Base-by-base conservation (phyloP, 2,113 vertebrate species). In the Mionectes macconnelli region DNA sequence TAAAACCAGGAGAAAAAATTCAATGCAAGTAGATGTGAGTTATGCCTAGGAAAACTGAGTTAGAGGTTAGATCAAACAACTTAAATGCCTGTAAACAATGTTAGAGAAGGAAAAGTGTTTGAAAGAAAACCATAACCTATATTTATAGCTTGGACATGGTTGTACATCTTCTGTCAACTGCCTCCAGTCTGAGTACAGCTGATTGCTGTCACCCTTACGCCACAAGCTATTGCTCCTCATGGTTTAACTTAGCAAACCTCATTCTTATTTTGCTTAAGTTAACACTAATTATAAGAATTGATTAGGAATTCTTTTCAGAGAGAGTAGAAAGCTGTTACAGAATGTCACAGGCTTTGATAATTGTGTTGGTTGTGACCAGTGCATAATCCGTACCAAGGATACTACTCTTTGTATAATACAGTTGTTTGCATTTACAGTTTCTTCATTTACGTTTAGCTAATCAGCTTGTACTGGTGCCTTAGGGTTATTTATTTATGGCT, bases 271-370 rank as follows among this genome's bases (percentile, higher is more conserved):
- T 78, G 24, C 28, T 93, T 63, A 75, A 75, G 47, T 1, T 42
- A 64, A 3, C 9, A 40, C 57, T 63, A 45, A 12, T 75, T 70
- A 44, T 55, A 25, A 37, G 66, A 78, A 37, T 5, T 75, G 55
- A 53, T 77, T 40, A 67, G 11, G 11, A 39, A 45, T 67, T 93
- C 22, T 27, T 68, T 72, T 78, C 0, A 2, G 39, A 69, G 13
- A 28, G 15, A 30, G 30, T 22, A 35, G 16, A 72, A 78, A 68
- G 8, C 14, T 64, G n/a, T 64, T 91, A 72, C 30, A 68, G 60
- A n/a, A 63, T 33, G 3, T 35, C 59, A 67, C 16, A 9, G 0
- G 0, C 25, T 72, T 80, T 40, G 30, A 5, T 59, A 35, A 50
- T 63, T 67, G 6, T 23, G 28, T 10, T 72, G 31, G 6, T 44